Evolutionary conservation across 2,113 vertebrate species (phyloP), one percentile per base, ranked within the genome.

Genomic region (Nothobranchius furzeri): DNA sequence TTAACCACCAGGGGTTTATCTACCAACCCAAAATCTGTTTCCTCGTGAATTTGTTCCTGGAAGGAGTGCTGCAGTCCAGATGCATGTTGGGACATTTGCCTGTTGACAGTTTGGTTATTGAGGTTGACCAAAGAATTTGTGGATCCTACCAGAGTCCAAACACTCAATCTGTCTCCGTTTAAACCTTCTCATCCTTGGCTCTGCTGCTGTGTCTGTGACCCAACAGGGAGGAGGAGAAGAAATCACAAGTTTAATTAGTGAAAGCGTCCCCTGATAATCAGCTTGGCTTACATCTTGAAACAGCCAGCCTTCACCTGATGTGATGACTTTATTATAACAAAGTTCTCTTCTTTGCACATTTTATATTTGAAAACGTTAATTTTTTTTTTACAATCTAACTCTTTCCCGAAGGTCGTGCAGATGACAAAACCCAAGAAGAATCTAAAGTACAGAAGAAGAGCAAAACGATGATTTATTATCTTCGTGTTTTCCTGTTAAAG

Each of bases 141-240:
- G 74, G 58, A 68, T 81, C 66, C 56, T 75, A 57, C 30, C 73
- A 25, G 50, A 65, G 80, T 71, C 73, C 57, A 75, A 81, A 81
- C 80, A 68, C 86, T 57, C 69, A 78, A 87, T 88, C 77, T 83
- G 77, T 88, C 75, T 85, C 83, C 75, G 80, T 81, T 83, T 81
- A 79, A 66, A 77, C 36, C 46, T 76, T 64, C 70, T 83, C 79
- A 70, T 82, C 84, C 40, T 63, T 14, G 75, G 0, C 35, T 68
- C 37, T 25, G 68, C 67, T 53, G 12, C 60, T 70, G 46, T 48
- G 24, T 75, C 51, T 73, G 43, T 49, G 46, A 14, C 47, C 13
- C 46, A 12, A 4, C 55, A 48, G 54, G 57, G 35, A 56, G 30
- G 30, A 30, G 30, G 4, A 30, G 30, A 30, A 30, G 30, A 30